Percentiles rank a stretch among this genome's conserved stretches.
Evolutionary conservation across 1,140 invertebrate species (phyloP).

Genomic region (Bursaphelenchus mucronatus): DNA sequence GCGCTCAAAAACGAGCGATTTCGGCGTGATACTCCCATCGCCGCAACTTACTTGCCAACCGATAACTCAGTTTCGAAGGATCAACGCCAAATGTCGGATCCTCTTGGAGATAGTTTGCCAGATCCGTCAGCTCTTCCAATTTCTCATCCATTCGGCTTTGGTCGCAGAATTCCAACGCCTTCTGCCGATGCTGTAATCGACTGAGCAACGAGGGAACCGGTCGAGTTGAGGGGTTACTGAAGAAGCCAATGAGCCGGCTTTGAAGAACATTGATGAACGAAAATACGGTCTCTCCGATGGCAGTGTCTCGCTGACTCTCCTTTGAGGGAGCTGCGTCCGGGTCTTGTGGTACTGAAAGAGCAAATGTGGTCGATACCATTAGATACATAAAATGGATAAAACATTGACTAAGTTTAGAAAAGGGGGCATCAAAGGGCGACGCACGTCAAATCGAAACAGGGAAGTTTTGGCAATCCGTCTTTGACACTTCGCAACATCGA

Average conservation of each 20-base stretch:
- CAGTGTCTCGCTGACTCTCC: constrained; percentile 5
- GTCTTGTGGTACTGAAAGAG: constrained; percentile 1
- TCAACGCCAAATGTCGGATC: constrained; percentile 1
- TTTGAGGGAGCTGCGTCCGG: neutral
- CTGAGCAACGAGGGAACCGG: neutral
- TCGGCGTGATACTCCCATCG: too few relatives aligned
- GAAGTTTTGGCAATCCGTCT: too few relatives aligned
- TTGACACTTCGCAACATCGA: too few relatives aligned
- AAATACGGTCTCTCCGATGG: constrained; percentile 6
- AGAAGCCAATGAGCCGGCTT: neutral
- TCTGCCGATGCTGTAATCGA: constrained; percentile 8
- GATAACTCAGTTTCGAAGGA: neutral
- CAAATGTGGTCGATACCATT: neutral
- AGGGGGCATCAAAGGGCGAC: too few relatives aligned
- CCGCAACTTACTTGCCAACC: too few relatives aligned
- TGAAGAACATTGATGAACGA: constrained; percentile 2
- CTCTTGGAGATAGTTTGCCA: neutral
- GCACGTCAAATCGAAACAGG: too few relatives aligned
- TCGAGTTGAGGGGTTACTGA: neutral
- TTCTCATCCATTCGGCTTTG: constrained; percentile 8
- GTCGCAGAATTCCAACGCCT: constrained; percentile 4
- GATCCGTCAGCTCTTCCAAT: constrained; percentile 1
- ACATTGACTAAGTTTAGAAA: too few relatives aligned
- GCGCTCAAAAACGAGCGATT: too few relatives aligned
- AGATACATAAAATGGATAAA: neutral